Evolutionary conservation across 2,113 vertebrate genomes (phyloP), one percentile per base, ranked within the genome.

Genomic region (Phalacrocorax pelagicus): DNA sequence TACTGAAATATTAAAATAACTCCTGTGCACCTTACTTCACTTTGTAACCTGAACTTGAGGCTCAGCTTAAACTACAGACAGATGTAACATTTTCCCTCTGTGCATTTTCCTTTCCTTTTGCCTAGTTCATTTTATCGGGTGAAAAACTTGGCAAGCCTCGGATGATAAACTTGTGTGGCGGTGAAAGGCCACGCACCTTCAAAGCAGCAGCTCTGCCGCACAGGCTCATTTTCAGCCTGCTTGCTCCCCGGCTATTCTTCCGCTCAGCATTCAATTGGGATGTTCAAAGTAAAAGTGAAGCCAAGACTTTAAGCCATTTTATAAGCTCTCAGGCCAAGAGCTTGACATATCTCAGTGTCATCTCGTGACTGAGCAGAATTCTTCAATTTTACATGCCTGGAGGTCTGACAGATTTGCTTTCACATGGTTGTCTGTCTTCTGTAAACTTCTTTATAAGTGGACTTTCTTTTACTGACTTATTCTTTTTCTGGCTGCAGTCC

Each of bases 171-270:
- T 59, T 49, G 38, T 54, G 91, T 44, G n/a, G 40, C 15, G 3
- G 74, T n/a, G 40, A 94, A 87, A 96, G 75, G 88, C 66, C 86
- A 54, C 0, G 20, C 20, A 84, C 79, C 54, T 88, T 81, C 73
- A 69, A 81, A 88, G 80, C 34, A 30, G 54, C 57, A 61, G 61
- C 61, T 95, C 62, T 86, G 80, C 42, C 3, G 7, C 44, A 62
- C 55, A 74, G 92, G 75, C 63, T 96, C 84, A 82, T 96, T 96
- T 97, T 82, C 70, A 95, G 55, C 62, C 59, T 79, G 36, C 59
- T 81, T 90, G 70, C 32, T 95, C 73, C 69, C 52, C 5, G 2
- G 51, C 40, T 91, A n/a, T 71, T 95, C 82, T 96, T 95, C 70
- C 9, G 3, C 51, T 94, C 84, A 84, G 77, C 52, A 40, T 66